Evolutionary conservation across 2,113 vertebrate species (phyloP).

Genomic region (Xyliphius kryptos): DNA sequence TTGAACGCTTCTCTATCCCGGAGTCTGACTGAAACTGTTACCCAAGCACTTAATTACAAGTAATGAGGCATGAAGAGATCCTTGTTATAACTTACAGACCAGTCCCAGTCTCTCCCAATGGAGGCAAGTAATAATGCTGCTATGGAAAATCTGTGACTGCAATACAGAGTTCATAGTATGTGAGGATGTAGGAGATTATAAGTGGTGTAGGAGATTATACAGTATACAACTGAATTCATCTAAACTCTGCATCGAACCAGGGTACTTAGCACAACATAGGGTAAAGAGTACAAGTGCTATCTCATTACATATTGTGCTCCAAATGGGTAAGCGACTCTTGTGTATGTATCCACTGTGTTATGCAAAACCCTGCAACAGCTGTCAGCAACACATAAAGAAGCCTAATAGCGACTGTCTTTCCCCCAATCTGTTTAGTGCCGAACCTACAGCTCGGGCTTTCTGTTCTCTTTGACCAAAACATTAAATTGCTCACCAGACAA

Average conservation of each 20-base stretch:
- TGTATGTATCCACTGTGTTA: slow-evolving; percentile 2
- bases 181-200: not conserved
- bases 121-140: slow-evolving; percentile 20
- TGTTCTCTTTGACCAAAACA: not conserved
- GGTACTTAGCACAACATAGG: slow-evolving; percentile 13
- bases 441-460: not conserved
- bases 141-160: slow-evolving; percentile 25
- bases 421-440: slow-evolving; percentile 1
- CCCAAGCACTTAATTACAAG: slow-evolving; percentile 27
- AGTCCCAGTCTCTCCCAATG: slow-evolving; percentile 9
- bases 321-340: not conserved
- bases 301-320: slow-evolving; percentile 14
- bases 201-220: not conserved
- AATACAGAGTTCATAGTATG: slow-evolving; percentile 6
- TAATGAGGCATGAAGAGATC: slow-evolving; percentile 23
- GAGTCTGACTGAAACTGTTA: not conserved
- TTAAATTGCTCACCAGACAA: not conserved
- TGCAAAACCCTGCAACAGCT: slow-evolving; percentile 5
- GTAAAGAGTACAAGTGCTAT: slow-evolving; percentile 11
- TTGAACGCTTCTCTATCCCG: not conserved
- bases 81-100: slow-evolving; percentile 14
- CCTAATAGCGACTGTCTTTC: not conserved
- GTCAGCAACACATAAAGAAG: slow-evolving; percentile 13
- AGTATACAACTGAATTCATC: slow-evolving; percentile 5
- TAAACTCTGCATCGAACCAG: slow-evolving; percentile 12